Base-by-base conservation (phyloP, 1,140 invertebrate species). In the Stratiolaelaps scimitus region DNA sequence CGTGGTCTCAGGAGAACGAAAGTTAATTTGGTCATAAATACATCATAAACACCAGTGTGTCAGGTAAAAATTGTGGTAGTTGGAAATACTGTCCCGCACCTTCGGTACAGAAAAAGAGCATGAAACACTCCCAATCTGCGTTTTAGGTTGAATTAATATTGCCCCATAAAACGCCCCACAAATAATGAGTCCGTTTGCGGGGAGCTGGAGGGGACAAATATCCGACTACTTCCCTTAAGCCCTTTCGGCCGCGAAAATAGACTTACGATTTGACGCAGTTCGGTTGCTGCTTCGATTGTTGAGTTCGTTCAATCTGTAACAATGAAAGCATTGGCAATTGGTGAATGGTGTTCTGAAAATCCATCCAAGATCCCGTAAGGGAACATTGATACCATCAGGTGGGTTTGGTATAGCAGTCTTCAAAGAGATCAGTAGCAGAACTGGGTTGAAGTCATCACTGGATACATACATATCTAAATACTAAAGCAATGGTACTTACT, bases 71-170 rank as follows among this genome's bases (percentile, higher is more conserved):
- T 20, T n/a, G n/a, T n/a, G n/a, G n/a, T n/a, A n/a, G n/a, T n/a
- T n/a, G n/a, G n/a, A n/a, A n/a, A n/a, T n/a, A n/a, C n/a, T 60
- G 53, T 60, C 53, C 23, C 53, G 53, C 15, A 60, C 53, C 53
- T 60, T 60, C 26, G 53, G 53, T 60, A 60, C 53, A 26, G 53
- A 60, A 60, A 19, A 34, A 34, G 26, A 60, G 53, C 26, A 19
- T 15, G 15, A 20, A 23, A 28, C 47, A 15, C 53, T 60, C 34
- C 53, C 15, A 34, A 20, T 26, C 53, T 23, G 53, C 53, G 53
- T 60, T 60, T 60, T 60, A 60, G 53, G 53, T 17, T 60, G 53
- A 26, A 60, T 60, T 34, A 19, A 2, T 60, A 15, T 60, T 23
- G 17, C 53, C 53, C 53, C 53, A 26, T 15, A 60, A 60, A 60